Evolutionary conservation across 2,113 vertebrate species (phyloP).

Genomic region (Misgurnus anguillicaudatus): DNA sequence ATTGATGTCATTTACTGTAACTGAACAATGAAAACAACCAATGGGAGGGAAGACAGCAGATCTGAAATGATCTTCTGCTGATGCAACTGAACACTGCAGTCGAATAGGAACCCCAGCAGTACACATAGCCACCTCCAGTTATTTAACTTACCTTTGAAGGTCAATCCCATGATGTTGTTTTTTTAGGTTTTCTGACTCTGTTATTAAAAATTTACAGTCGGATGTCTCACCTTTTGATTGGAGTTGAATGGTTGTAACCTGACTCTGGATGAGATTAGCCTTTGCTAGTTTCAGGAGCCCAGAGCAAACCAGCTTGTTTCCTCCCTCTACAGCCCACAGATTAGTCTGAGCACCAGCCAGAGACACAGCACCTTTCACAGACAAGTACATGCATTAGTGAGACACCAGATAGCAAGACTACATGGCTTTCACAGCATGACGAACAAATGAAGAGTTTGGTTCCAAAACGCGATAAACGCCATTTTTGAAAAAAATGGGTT

Average conservation of each 20-base stretch:
- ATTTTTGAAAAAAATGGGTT: too few relatives aligned
- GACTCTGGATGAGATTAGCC: constrained; percentile 83
- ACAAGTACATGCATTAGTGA: background rate
- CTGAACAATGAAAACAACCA: background rate
- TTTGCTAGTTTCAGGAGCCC: constrained; percentile 90
- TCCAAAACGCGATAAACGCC: too few relatives aligned
- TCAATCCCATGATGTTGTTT: background rate
- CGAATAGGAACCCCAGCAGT: background rate
- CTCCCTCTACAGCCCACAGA: constrained; percentile 95
- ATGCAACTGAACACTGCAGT: background rate
- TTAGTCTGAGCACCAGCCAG: constrained; percentile 90
- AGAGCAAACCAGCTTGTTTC: constrained; percentile 92
- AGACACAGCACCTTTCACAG: constrained; percentile 85
- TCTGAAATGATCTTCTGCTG: too few relatives aligned
- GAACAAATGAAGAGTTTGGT: too few relatives aligned
- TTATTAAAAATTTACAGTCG: background rate
- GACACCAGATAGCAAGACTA: constrained; percentile 32
- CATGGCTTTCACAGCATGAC: background rate
- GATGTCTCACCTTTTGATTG: constrained; percentile 70
- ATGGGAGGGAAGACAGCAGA: background rate
- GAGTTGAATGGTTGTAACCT: constrained; percentile 81
- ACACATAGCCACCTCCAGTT: background rate
- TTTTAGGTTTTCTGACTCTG: background rate
- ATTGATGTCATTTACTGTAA: background rate
- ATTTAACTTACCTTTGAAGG: background rate